phyloP scores from a whole-genome alignment of 2,888 invertebrate species.

The Eurytoma californica region DNA sequence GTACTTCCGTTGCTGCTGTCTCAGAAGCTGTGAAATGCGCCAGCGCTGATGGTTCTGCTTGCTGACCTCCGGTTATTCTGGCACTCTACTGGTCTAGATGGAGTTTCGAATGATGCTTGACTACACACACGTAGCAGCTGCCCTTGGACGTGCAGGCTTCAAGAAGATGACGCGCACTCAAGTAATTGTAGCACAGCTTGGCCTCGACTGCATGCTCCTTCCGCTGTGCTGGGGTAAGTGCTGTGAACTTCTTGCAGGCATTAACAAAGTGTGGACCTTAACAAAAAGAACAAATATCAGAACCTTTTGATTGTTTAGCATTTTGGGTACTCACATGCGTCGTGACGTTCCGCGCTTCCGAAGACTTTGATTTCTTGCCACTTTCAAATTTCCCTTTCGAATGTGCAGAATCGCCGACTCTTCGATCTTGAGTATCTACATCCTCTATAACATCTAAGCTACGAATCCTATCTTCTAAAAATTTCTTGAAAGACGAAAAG shows the following conservation, averaged over 20 bases:
- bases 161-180: neutral
- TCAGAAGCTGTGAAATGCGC: no score
- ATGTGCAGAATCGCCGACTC: no score
- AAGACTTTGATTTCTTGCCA: no score
- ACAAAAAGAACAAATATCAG: conserved; percentile 5
- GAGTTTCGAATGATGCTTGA: no score
- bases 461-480: neutral
- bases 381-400: no score
- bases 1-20: neutral
- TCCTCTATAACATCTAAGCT: neutral
- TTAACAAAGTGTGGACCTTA: neutral
- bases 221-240: neutral
- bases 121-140: neutral
- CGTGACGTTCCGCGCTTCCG: no score
- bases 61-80: no score
- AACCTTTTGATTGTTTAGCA: neutral
- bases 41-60: no score
- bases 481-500: neutral
- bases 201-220: no score
- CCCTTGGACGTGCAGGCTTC: neutral
- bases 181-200: no score
- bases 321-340: neutral
- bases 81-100: no score
- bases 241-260: neutral
- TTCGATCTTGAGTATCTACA: no score